A percentile compares a stretch with the other conserved stretches of the same genome.
Conservation (phyloP, 2,888 invertebrate species). For the Siphonodentalium dalli region DNA sequence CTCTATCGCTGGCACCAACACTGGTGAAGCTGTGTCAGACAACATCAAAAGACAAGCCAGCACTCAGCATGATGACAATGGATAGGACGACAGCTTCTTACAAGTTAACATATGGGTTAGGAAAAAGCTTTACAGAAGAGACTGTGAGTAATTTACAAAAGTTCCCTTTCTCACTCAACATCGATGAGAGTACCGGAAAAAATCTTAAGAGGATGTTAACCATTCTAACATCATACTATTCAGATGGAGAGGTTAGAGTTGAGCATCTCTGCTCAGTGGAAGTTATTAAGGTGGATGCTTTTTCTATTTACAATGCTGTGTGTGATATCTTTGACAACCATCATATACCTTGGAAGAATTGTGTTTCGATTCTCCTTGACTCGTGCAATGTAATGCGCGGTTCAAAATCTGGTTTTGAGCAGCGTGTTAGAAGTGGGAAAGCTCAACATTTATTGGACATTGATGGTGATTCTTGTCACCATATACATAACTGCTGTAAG, state of each 20-base stretch:
- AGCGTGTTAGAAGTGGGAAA: slow-evolving; percentile 16
- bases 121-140: slow-evolving; percentile 4
- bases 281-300: slow-evolving; percentile 18
- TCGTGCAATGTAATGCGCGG: slow-evolving; percentile 38
- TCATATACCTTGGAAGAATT: slow-evolving; percentile 33
- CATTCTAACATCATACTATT: slow-evolving; percentile 21
- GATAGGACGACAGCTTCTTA: slow-evolving; percentile 19
- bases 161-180: slow-evolving; percentile 21
- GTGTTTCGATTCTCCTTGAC: slow-evolving; percentile 35
- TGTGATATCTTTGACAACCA: slow-evolving; percentile 17
- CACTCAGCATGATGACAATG: slow-evolving; percentile 17
- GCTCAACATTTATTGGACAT: slow-evolving; percentile 39
- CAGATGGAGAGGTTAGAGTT: slow-evolving; percentile 7
- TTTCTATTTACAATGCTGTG: slow-evolving; percentile 17
- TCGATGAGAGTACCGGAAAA: slow-evolving; percentile 30
- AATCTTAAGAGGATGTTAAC: slow-evolving; percentile 25
- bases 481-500: slow-evolving; percentile 36
- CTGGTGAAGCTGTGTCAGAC: slow-evolving; percentile 24
- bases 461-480: slow-evolving; percentile 41
- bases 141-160: slow-evolving; percentile 3
- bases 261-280: slow-evolving; percentile 25
- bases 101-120: slow-evolving; percentile 17
- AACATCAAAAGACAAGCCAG: slow-evolving; percentile 15
- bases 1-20: slow-evolving; percentile 18
- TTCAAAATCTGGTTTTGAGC: slow-evolving; percentile 32